phyloP scores from a whole-genome alignment of 2,797 vertebrate species.

The Phalloptychus januarius region DNA sequence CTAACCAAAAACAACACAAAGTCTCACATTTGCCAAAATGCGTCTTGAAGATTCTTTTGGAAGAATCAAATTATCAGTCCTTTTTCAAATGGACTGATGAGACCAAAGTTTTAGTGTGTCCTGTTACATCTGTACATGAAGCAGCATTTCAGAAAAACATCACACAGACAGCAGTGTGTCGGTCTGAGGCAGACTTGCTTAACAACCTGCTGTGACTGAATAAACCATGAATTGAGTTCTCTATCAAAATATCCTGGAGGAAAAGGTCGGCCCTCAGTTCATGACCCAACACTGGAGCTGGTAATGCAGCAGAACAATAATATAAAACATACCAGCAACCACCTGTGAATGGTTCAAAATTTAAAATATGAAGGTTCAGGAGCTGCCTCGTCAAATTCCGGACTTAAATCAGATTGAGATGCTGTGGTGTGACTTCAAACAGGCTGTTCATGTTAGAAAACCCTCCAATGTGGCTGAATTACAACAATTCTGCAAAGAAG shows the following conservation, averaged over 20 bases:
- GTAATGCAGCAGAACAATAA: not conserved
- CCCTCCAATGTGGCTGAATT: not conserved
- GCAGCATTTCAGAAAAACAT: not conserved
- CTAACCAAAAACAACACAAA: not conserved
- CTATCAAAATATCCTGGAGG: not conserved
- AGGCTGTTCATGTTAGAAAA: not conserved
- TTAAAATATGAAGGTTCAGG: not conserved
- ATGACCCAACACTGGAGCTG: not conserved
- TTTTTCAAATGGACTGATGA: not conserved
- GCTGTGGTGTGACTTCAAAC: not conserved
- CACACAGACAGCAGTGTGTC: not conserved
- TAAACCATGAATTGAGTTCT: not conserved
- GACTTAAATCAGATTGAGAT: not conserved
- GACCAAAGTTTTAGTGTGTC: not conserved
- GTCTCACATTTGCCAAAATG: not conserved
- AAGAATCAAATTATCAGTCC: too few relatives aligned
- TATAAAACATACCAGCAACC: not conserved
- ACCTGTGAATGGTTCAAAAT: not conserved
- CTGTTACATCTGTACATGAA: not conserved
- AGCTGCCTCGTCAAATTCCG: not conserved
- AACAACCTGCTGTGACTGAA: not conserved
- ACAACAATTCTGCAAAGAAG: not conserved
- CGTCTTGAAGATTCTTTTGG: not conserved
- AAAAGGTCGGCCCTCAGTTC: not conserved
- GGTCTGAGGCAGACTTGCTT: not conserved